These are phyloP conservation scores for Pterostichus madidus DNA, from an alignment of 2,888 invertebrate species.

Conservation along the genomic window DNA sequence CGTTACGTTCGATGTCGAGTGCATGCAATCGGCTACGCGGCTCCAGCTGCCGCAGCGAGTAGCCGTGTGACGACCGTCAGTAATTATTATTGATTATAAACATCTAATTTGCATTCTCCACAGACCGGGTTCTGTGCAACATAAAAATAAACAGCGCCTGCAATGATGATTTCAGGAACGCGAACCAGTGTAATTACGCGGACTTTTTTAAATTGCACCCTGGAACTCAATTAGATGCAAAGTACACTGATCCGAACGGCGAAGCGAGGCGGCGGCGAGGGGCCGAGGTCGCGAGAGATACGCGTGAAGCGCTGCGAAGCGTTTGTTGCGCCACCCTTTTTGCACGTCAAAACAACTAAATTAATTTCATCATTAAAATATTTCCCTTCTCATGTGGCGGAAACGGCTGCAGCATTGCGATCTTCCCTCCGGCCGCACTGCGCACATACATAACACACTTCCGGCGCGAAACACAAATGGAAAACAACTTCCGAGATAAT, in stretches of 20 bases:
- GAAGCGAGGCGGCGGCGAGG: slow-evolving; percentile 7
- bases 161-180: slow-evolving; percentile 72
- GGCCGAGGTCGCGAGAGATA: slow-evolving; percentile 4
- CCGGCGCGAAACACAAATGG: slow-evolving; percentile 57
- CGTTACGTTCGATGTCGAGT: not conserved
- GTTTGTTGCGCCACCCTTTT: slow-evolving; percentile 12
- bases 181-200: slow-evolving; percentile 73
- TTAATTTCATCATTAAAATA: slow-evolving; percentile 10
- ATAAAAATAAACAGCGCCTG: slow-evolving; percentile 70
- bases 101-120: slow-evolving; percentile 72
- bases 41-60: slow-evolving; percentile 19
- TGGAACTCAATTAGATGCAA: slow-evolving; percentile 72
- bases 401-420: slow-evolving; percentile 19
- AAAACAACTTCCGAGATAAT: slow-evolving; percentile 63
- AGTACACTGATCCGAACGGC: slow-evolving; percentile 61
- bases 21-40: slow-evolving; percentile 1
- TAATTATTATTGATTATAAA: slow-evolving; percentile 72
- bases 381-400: slow-evolving; percentile 9
- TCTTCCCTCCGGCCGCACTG: no score
- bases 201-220: slow-evolving; percentile 70
- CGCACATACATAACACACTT: slow-evolving; percentile 53
- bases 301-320: not conserved
- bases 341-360: slow-evolving; percentile 7
- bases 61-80: slow-evolving; percentile 68
- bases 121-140: slow-evolving; percentile 68